Conservation (phyloP, 2,113 vertebrate genomes). For the Microtus montanus region DNA sequence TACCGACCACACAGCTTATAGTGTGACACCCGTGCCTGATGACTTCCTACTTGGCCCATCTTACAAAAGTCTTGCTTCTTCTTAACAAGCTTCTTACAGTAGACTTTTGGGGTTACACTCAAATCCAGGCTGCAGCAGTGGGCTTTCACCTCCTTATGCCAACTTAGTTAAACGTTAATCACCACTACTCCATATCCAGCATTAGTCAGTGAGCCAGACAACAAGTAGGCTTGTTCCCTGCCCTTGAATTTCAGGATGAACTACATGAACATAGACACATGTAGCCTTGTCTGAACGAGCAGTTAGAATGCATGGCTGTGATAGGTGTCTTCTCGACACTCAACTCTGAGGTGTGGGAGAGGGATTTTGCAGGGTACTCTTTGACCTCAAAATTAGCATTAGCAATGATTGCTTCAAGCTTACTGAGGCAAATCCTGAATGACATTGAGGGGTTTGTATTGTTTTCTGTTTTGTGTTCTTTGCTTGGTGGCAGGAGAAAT, state of each 20-base stretch:
- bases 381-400: background rate
- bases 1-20: background rate
- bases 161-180: background rate
- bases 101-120: background rate
- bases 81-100: background rate
- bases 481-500: background rate
- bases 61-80: background rate
- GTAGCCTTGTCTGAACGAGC: background rate
- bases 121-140: background rate
- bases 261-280: background rate
- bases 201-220: background rate
- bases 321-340: background rate
- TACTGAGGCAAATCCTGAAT: background rate
- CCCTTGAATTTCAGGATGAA: conserved; percentile 28
- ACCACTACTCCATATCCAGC: background rate
- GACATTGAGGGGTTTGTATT: background rate
- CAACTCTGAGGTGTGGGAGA: background rate
- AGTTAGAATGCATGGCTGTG: background rate
- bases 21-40: background rate
- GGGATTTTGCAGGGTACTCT: background rate
- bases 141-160: background rate
- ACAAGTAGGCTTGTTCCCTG: background rate
- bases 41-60: background rate
- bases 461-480: background rate
- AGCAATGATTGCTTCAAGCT: background rate